These are phyloP conservation scores for Thumatha senex DNA, from an alignment of 2,888 invertebrate species.

Conservation along the genomic window DNA sequence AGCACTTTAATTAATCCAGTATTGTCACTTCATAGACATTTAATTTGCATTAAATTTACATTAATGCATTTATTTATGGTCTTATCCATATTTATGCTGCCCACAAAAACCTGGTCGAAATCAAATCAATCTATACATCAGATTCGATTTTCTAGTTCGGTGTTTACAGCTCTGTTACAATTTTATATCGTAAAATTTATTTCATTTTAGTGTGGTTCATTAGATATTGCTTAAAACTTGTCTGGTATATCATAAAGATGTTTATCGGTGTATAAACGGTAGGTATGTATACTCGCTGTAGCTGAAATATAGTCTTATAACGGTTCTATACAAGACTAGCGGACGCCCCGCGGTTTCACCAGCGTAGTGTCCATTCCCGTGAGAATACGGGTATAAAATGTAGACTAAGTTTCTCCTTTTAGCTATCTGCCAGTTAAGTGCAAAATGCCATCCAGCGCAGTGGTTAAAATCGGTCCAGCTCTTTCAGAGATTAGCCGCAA, in stretches of 20 bases:
- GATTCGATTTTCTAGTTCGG: conserved; percentile 72
- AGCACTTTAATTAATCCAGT: background rate
- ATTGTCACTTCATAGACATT: background rate
- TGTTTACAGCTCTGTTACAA: conserved; percentile 80
- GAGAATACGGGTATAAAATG: too few relatives aligned
- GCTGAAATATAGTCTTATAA: background rate
- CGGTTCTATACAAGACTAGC: background rate
- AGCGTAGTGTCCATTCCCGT: too few relatives aligned
- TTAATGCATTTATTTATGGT: background rate
- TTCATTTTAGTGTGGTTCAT: conserved; percentile 66
- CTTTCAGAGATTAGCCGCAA: too few relatives aligned
- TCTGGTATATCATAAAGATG: conserved; percentile 41
- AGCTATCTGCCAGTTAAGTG: too few relatives aligned
- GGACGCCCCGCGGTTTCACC: too few relatives aligned
- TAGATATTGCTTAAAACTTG: conserved; percentile 56
- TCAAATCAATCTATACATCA: conserved; percentile 68
- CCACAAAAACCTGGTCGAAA: conserved; percentile 42
- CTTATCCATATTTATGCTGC: conserved; percentile 45
- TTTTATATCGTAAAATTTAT: conserved; percentile 74
- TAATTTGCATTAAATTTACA: too few relatives aligned
- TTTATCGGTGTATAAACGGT: conserved; percentile 37
- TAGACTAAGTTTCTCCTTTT: too few relatives aligned
- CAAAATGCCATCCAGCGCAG: too few relatives aligned
- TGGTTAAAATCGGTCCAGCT: too few relatives aligned
- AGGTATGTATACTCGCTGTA: conserved; percentile 11